A percentile compares a stretch with the other conserved stretches of the same genome.
phyloP scores from a whole-genome alignment of 1,140 invertebrate genomes.

The Pseudoatta argentina region DNA sequence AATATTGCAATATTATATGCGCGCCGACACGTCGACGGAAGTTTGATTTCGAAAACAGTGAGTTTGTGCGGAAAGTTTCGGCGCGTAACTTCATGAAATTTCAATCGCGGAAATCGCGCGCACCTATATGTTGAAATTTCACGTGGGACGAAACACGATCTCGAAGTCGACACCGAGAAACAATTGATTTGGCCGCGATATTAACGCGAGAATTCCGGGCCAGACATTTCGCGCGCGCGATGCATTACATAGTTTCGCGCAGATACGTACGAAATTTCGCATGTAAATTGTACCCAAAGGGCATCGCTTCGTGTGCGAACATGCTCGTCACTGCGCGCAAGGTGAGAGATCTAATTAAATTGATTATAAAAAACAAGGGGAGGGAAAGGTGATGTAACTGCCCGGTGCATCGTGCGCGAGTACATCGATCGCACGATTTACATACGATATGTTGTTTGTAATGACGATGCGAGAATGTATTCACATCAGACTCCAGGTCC shows the following conservation, averaged over 20 bases:
- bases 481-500: conserved; percentile 3
- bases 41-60: conserved; percentile 55
- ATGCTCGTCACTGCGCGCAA: neutral
- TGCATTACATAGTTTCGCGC: neutral
- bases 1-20: conserved; percentile 37
- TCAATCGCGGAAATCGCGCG: conserved; percentile 37
- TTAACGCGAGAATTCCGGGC: conserved; percentile 29
- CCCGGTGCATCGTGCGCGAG: neutral
- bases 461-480: conserved; percentile 1
- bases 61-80: conserved; percentile 44
- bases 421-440: conserved; percentile 18
- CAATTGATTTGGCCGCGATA: conserved; percentile 43
- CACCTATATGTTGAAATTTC: conserved; percentile 40
- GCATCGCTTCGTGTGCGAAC: neutral
- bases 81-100: conserved; percentile 54
- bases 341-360: conserved; percentile 34
- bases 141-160: neutral
- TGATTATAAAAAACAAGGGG: neutral
- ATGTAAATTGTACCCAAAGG: conserved; percentile 51
- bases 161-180: conserved; percentile 43
- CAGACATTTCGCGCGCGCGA: neutral
- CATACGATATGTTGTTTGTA: neutral
- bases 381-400: too few species aligned
- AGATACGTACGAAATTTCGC: conserved; percentile 30
- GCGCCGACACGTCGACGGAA: conserved; percentile 10